Base-by-base conservation (phyloP, 2,113 vertebrate species). In the Cyanoderma ruficeps region DNA sequence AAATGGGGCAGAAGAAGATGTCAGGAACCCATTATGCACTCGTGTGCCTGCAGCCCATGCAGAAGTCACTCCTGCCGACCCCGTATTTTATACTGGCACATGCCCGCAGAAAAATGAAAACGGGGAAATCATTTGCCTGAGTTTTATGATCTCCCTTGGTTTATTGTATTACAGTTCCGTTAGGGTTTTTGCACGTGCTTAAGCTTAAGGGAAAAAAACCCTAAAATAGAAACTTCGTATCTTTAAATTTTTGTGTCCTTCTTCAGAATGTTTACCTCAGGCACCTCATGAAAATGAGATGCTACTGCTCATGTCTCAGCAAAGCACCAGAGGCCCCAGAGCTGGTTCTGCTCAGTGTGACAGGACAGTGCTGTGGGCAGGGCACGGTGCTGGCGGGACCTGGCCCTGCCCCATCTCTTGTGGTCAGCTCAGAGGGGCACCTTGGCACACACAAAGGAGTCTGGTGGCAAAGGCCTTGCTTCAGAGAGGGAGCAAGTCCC, bases 1-100 rank as follows among this genome's bases (percentile, higher is more conserved):
- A 89, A 60, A 47, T 15, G 76, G 90, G 90, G 86, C 80, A 95
- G 59, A 77, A 87, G 88, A 49, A 72, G 87, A 95, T 64, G 83
- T 83, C 63, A 79, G 87, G 94, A 87, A 77, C 70, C 47, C 91
- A n/a, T 92, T 83, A 68, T 56, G 30, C 67, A 31, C 42, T 25
- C 7, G 0, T 42, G 57, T 33, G 30, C 41, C 46, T 56, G 25
- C 64, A 50, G 74, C 50, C 60, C 18, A 2, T 42, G 42, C 2
- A 3, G 42, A 75, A 60, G 53, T 35, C 7, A 3, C 47, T 75
- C 60, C 4, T 2, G 28, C 55, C 50, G 13, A 55, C 23, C 67
- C 52, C 1, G 0, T 59, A 4, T 90, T 81, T 87, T 31, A 49
- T 65, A 57, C 70, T n/a, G 18, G 44, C 79, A 50, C 49, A 37